Percentiles rank a stretch among this genome's conserved stretches.
phyloP scores from a whole-genome alignment of 2,113 vertebrate species.

The Marmota monax region DNA sequence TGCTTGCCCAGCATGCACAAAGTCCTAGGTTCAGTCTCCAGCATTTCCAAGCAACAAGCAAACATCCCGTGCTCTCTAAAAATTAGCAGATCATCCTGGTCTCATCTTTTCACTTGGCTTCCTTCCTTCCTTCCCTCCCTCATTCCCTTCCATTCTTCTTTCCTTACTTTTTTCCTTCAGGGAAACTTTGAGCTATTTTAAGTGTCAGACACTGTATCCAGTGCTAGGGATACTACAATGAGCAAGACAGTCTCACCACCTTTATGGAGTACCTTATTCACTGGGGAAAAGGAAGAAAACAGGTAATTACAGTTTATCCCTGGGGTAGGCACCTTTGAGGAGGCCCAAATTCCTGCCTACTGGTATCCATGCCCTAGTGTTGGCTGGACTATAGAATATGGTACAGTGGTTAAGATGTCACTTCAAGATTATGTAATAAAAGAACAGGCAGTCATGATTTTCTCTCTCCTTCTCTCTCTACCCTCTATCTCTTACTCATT shows the following conservation, averaged over 20 bases:
- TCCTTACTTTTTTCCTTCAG: not conserved
- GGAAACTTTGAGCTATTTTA: not conserved
- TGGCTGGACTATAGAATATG: not conserved
- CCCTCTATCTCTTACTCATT: too few relatives aligned
- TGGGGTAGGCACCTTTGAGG: not conserved
- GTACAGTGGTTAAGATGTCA: not conserved
- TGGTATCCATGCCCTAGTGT: not conserved
- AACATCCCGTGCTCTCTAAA: not conserved
- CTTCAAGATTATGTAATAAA: not conserved
- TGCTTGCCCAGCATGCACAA: not conserved
- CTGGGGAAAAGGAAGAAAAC: not conserved
- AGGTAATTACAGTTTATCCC: not conserved
- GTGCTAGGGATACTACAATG: not conserved
- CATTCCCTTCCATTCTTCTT: too few relatives aligned
- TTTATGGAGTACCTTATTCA: not conserved
- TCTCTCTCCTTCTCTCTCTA: not conserved
- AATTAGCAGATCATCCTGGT: not conserved
- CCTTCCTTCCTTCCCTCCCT: too few relatives aligned
- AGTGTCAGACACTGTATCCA: not conserved
- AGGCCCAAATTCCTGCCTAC: not conserved
- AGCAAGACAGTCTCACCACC: not conserved
- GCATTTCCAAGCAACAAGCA: not conserved
- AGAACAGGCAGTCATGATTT: not conserved
- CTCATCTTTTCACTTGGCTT: not conserved
- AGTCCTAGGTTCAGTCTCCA: not conserved